Evolutionary conservation across 1,140 invertebrate genomes (phyloP).

Genomic region (Teleopsis dalmanni): DNA sequence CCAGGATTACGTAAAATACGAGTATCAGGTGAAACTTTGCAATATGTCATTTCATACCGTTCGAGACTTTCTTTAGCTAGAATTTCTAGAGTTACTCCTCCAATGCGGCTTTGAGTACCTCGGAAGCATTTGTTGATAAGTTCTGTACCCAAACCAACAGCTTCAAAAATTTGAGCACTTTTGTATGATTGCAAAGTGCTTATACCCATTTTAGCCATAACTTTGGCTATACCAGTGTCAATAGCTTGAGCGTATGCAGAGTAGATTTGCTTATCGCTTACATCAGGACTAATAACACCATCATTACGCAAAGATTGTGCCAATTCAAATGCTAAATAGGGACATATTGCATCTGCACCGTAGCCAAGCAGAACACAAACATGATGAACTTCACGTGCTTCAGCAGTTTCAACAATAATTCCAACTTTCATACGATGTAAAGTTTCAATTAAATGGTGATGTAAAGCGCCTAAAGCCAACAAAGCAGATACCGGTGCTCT

Average conservation of each 20-base stretch:
- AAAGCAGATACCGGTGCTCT: slow-evolving; percentile 75
- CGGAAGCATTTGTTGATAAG: slow-evolving; percentile 92
- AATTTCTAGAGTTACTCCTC: slow-evolving; percentile 85
- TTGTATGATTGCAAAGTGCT: slow-evolving; percentile 99
- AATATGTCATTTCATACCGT: slow-evolving; percentile 74
- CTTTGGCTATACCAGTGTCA: slow-evolving; percentile 74
- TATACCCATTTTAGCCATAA: slow-evolving; percentile 99
- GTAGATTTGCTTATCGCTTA: slow-evolving; percentile 81
- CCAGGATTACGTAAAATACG: slow-evolving; percentile 88
- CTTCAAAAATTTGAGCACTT: slow-evolving; percentile 98
- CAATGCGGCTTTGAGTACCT: slow-evolving; percentile 91
- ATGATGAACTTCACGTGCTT: slow-evolving; percentile 94
- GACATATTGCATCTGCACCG: slow-evolving; percentile 95
- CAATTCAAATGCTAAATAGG: slow-evolving; percentile 93
- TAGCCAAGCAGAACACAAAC: slow-evolving; percentile 94
- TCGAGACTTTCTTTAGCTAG: slow-evolving; percentile 82
- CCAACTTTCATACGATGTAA: slow-evolving; percentile 94
- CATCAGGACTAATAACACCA: slow-evolving; percentile 64
- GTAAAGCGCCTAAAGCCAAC: slow-evolving; percentile 82
- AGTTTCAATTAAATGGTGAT: slow-evolving; percentile 92
- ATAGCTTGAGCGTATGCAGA: slow-evolving; percentile 54
- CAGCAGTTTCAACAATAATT: slow-evolving; percentile 86
- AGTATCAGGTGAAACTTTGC: slow-evolving; percentile 60
- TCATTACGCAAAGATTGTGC: slow-evolving; percentile 74
- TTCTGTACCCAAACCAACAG: slow-evolving; percentile 86